Evolutionary conservation across 2,797 vertebrate genomes (phyloP).

Genomic region (Propithecus deckenii): DNA sequence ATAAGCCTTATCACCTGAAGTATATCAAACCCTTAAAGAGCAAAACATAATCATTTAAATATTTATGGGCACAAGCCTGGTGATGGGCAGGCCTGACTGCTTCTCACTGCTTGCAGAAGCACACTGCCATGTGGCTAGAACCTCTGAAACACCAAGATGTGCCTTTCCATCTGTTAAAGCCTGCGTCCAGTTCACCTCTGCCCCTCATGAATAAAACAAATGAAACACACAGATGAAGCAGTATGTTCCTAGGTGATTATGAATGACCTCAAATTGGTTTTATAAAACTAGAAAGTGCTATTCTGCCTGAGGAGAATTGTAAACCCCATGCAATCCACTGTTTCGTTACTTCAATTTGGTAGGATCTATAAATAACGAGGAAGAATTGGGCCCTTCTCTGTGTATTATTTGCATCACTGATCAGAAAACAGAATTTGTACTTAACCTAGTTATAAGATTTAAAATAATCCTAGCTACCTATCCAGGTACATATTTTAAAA

Average conservation of each 20-base stretch:
- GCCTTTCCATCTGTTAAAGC: slow-evolving; percentile 52
- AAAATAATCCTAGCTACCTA: slow-evolving; percentile 52
- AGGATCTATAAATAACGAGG: slow-evolving; percentile 49
- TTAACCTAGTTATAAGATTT: slow-evolving; percentile 62
- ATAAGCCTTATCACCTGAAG: not conserved
- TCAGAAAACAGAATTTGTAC: slow-evolving; percentile 64
- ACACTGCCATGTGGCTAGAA: not conserved
- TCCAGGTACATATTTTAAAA: not conserved
- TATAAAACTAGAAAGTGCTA: slow-evolving; percentile 21
- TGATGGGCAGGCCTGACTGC: slow-evolving; percentile 9
- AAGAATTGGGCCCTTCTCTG: not conserved
- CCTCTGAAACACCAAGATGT: slow-evolving; percentile 27
- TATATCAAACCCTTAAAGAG: not conserved
- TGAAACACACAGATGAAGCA: slow-evolving; percentile 42
- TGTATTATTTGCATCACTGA: slow-evolving; percentile 55
- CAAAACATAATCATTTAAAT: slow-evolving; percentile 44
- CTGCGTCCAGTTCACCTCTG: slow-evolving; percentile 44
- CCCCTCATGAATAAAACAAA: slow-evolving; percentile 72
- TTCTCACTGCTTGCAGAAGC: not conserved
- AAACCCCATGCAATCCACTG: not conserved
- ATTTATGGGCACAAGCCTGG: slow-evolving; percentile 14
- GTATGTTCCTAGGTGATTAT: not conserved
- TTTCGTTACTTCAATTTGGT: slow-evolving; percentile 39
- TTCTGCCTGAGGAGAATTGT: not conserved
- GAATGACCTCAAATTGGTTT: slow-evolving; percentile 53